Evolutionary conservation across 2,888 invertebrate genomes (phyloP), one percentile per base, ranked within the genome.

Genomic region (Scaptomyza caliginosa): DNA sequence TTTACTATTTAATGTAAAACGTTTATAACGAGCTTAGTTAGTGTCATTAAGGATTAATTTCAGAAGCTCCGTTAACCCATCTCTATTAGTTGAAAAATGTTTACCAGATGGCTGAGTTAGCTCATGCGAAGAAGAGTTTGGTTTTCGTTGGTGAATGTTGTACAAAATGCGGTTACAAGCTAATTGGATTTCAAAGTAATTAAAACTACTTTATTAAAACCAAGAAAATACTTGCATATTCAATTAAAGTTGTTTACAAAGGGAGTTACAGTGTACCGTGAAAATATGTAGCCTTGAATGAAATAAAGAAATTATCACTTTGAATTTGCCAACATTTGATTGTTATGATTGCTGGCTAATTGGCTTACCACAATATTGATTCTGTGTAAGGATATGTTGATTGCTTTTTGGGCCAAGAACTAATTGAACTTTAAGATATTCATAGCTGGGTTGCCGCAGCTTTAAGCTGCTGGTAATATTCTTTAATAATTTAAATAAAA

Each of bases 401-500:
- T 6, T 17, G 10, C 26, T n/a, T 3, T 11, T 16, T 7, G 13
- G 6, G 0, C 2, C n/a, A 2, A 10, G 2, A 19, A 19, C 10
- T 24, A 28, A 16, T 28, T 28, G 10, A 19, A 38, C 17, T 8
- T 10, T 3, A 16, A 26, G 11, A 0, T 17, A 17, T n/a, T 38
- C 11, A 8, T 11, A 23, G 24, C 19, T 49, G 2, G 3, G 19
- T 0, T 8, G 24, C 2, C 6, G 8, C 13, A 34, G 11, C 36
- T n/a, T 11, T n/a, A 8, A 4, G 23, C n/a, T n/a, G n/a, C n/a
- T n/a, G n/a, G n/a, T n/a, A n/a, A 23, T 3, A 2, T 2, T 36
- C 26, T 50, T 6, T 48, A 11, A 19, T n/a, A 19, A 55, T 39
- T 54, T 19, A 55, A 40, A 30, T 3, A 19, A 34, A 13, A 10